A percentile compares a stretch with the other conserved stretches of the same genome.
Conservation (phyloP, 2,113 vertebrate genomes). For the Hucho hucho region DNA sequence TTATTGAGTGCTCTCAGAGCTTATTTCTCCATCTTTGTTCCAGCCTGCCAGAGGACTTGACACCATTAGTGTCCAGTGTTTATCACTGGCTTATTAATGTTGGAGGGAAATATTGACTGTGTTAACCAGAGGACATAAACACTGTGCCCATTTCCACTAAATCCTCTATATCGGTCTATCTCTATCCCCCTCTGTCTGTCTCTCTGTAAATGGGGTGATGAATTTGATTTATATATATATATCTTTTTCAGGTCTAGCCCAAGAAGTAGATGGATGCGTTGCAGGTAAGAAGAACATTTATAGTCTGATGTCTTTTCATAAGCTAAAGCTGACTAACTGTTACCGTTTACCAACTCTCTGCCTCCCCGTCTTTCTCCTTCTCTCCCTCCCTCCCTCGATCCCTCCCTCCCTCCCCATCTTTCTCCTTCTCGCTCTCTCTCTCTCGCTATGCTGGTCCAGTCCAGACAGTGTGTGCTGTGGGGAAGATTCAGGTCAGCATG, state of each 20-base stretch:
- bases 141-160: too few species aligned
- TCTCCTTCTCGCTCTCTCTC: neutral
- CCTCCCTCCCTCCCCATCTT: neutral
- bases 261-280: constrained; percentile 77
- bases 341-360: neutral
- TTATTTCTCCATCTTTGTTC: too few species aligned
- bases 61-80: too few species aligned
- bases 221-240: neutral
- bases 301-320: too few species aligned
- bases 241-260: constrained; percentile 77
- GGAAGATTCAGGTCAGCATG: constrained; percentile 87
- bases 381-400: neutral
- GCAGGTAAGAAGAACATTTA: constrained; percentile 73
- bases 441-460: constrained; percentile 69
- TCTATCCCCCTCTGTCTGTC: neutral
- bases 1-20: too few species aligned
- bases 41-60: too few species aligned
- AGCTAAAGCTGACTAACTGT: neutral
- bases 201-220: neutral
- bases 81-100: too few species aligned
- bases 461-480: constrained; percentile 74
- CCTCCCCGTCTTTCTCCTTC: neutral
- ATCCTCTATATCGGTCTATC: neutral
- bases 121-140: too few species aligned
- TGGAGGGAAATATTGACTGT: too few species aligned